Base-by-base conservation (phyloP, 1,140 invertebrate genomes). In the Tribolium castaneum region DNA sequence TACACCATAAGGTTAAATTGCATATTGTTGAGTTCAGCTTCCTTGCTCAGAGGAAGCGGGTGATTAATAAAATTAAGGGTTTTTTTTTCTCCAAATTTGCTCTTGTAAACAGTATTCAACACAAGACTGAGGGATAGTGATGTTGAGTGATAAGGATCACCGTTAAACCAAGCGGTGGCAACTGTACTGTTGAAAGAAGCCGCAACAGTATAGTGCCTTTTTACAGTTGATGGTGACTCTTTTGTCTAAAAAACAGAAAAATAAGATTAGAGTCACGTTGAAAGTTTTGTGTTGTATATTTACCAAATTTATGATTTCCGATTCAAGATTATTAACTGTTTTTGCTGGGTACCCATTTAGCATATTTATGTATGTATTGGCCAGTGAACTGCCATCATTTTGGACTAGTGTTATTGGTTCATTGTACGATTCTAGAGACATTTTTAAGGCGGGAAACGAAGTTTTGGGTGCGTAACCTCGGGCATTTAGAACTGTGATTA, bases 141-240 rank as follows among this genome's bases (percentile, higher is more conserved):
- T 10, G 91, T 88, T 49, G 92, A 89, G 84, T 95, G 94, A 83
- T 90, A 91, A 0, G 93, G 89, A 71, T 90, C 90, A 82, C 91
- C 91, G 59, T 91, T 91, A 78, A 91, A 89, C 90, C 90, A 91
- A 19, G 88, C 89, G 1, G 90, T 88, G 10, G 82, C 84, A 3
- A 4, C 10, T 22, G 59, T 66, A 1, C 6, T 12, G n/a, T 16
- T 35, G 12, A 66, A 35, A 5, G 30, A 35, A 5, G 25, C 59
- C 0, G n/a, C 54, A 4, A 59, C 54, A 2, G 25, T 12, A 12
- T 66, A 66, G 2, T 87, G 86, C 12, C 78, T 19, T 49, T 76
- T 72, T 2, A 84, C 78, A 4, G 51, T 74, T 7, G 77, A 9
- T 45, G 78, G 51, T 5, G 78, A 70, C 30, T 78, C 51, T 7